Evolutionary conservation across 2,113 vertebrate species (phyloP), one percentile per base, ranked within the genome.

Genomic region (Esox niger): DNA sequence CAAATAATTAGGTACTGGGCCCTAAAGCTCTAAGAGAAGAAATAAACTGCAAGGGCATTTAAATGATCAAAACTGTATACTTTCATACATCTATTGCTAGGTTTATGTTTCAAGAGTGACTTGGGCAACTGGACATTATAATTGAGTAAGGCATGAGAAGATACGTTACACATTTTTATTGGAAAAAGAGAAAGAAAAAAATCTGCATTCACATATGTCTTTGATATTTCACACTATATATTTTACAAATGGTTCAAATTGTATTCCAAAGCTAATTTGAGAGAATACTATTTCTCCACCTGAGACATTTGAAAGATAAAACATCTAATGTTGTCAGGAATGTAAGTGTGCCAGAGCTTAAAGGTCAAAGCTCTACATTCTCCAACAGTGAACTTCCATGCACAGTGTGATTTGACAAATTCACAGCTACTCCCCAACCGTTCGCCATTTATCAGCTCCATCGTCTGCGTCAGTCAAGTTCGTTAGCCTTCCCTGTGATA

Each of bases 201-300:
- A 0, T 77, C 64, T 79, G 67, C 71, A 85, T 87, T 86, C 75
- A 77, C 82, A 4, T 70, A 70, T 80, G 80, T 79, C 78, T 85
- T 79, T 87, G 83, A 70, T 82, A 88, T 90, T 89, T 89, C 80
- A 89, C 70, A 79, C 38, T 43, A 43, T n/a, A n/a, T n/a, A n/a
- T n/a, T 17, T 43, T 43, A 15, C 13, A 10, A 17, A 17, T 10
- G 38, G 38, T 2, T 43, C 38, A 43, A 43, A 43, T 43, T 10
- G 13, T 43, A 43, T 87, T 78, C 85, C 88, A 80, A 85, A 83
- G 79, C 89, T 86, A 92, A 90, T 91, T 87, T 73, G 26, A 73
- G 83, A 90, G 91, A 90, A 91, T 85, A 87, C 81, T 77, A 75
- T 79, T 77, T 87, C 78, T 84, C 75, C 80, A 86, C 82, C 79